A percentile compares a stretch with the other conserved stretches of the same genome.
Conservation (phyloP, 2,113 vertebrate species). For the Hippoglossus stenolepis region DNA sequence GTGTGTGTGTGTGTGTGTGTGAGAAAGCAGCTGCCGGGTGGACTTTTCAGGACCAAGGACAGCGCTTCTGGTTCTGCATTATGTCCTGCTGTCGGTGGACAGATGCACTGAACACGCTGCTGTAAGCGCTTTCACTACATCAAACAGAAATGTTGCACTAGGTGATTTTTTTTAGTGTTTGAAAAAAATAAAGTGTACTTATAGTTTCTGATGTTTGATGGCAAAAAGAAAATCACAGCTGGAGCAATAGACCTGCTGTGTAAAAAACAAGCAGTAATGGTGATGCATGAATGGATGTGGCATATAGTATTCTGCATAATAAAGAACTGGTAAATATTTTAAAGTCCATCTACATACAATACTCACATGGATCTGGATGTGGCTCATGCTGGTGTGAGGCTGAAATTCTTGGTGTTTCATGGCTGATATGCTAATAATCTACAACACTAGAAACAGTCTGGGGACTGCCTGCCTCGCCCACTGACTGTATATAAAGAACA, state of each 20-base stretch:
- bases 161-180: neutral
- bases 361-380: neutral
- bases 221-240: constrained; percentile 1
- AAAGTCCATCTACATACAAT: too few species aligned
- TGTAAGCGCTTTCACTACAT: constrained; percentile 21
- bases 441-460: too few species aligned
- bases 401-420: neutral
- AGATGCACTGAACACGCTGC: constrained; percentile 17
- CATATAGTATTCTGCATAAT: neutral
- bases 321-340: too few species aligned
- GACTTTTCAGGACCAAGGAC: constrained; percentile 64
- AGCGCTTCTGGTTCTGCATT: constrained; percentile 28
- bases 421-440: too few species aligned
- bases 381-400: neutral
- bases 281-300: neutral
- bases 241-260: neutral
- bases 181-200: neutral
- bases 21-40: neutral
- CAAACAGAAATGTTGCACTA: neutral
- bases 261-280: neutral
- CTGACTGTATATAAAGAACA: too few species aligned
- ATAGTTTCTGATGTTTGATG: neutral
- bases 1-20: neutral
- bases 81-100: constrained; percentile 36
- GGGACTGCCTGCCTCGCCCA: too few species aligned